phyloP scores from a whole-genome alignment of 2,888 invertebrate species.

The Pseudeuparius sepicola region DNA sequence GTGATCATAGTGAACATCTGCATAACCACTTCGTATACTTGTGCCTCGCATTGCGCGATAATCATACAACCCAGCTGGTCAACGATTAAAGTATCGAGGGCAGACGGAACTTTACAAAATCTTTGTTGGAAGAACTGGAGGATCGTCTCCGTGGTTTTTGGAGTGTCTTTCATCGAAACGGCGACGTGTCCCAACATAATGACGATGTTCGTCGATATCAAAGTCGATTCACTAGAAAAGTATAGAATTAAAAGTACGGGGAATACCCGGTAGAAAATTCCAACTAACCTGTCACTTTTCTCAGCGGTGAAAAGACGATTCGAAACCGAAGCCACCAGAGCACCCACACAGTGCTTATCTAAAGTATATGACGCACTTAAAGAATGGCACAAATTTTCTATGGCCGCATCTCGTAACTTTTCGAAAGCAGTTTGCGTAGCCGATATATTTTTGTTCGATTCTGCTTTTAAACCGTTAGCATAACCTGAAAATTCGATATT shows the following conservation, averaged over 20 bases:
- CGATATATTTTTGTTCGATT: conserved; percentile 44
- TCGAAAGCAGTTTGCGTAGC: conserved; percentile 70
- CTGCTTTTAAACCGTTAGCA: conserved; percentile 52
- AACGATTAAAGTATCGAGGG: conserved; percentile 88
- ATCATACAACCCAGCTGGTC: conserved; percentile 98
- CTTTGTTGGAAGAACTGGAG: conserved; percentile 94
- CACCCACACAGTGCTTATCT: conserved; percentile 90
- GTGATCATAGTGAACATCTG: conserved; percentile 95
- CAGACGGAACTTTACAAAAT: conserved; percentile 86
- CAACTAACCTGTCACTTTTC: conserved; percentile 64
- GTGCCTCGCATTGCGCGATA: conserved; percentile 79
- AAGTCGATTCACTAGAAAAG: conserved; percentile 69
- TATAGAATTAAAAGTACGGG: conserved; percentile 5
- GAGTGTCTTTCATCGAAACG: conserved; percentile 84
- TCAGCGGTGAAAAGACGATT: conserved; percentile 91
- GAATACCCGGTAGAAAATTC: neutral
- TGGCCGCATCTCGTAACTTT: conserved; percentile 86
- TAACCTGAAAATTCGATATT: conserved; percentile 41
- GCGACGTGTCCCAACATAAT: conserved; percentile 96
- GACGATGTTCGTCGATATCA: conserved; percentile 94
- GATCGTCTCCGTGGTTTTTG: conserved; percentile 90
- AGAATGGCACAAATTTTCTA: conserved; percentile 91
- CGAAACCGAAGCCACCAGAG: conserved; percentile 91
- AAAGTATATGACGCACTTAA: conserved; percentile 80
- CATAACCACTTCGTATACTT: conserved; percentile 91